These are phyloP conservation scores for Drosophila kikkawai DNA, from an alignment of 1,140 invertebrate species.

Conservation along the genomic window DNA sequence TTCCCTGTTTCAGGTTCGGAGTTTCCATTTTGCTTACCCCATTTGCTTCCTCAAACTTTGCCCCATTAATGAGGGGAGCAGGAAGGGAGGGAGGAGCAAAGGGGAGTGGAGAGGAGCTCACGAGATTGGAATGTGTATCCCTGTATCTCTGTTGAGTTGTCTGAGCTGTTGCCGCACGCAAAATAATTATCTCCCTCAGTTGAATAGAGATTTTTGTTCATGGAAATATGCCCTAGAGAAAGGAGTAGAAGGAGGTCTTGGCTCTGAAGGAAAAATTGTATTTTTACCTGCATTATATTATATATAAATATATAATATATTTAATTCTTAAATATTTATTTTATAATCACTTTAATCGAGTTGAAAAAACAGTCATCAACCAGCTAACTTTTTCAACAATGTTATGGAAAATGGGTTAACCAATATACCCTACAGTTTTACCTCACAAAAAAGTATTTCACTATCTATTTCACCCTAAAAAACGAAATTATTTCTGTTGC, in stretches of 20 bases:
- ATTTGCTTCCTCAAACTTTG: conserved; percentile 23
- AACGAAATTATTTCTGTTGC: background rate
- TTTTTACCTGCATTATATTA: background rate
- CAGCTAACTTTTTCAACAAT: background rate
- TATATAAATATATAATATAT: too few species aligned
- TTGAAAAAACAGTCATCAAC: background rate
- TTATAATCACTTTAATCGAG: background rate
- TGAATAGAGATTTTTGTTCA: conserved; percentile 15
- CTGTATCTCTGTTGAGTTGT: conserved; percentile 13
- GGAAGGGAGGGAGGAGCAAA: background rate
- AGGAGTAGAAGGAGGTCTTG: too few species aligned
- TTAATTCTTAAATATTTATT: background rate
- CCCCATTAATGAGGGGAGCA: conserved; percentile 20
- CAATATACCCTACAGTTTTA: background rate
- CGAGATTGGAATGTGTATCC: conserved; percentile 27
- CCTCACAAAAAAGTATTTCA: background rate
- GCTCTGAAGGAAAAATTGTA: background rate
- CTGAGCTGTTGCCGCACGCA: conserved; percentile 6
- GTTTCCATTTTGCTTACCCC: conserved; percentile 23
- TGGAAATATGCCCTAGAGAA: background rate
- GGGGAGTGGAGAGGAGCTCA: background rate
- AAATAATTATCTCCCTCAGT: conserved; percentile 21
- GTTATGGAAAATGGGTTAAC: background rate
- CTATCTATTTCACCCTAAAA: background rate
- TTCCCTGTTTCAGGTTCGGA: conserved; percentile 29